phyloP scores from a whole-genome alignment of 2,888 invertebrate genomes.

The Amphiduros pacificus region DNA sequence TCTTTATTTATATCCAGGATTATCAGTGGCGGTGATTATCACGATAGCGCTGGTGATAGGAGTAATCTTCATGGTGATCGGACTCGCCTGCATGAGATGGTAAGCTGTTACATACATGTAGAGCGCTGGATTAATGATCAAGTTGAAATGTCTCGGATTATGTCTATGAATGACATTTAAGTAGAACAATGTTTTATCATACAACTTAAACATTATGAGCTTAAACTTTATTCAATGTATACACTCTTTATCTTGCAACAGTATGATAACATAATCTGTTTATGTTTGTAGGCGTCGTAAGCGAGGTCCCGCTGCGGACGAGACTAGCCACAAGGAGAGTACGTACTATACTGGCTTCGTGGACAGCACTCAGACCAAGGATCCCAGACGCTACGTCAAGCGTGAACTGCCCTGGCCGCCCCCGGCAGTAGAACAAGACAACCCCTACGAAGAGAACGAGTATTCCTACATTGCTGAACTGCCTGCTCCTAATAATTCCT shows the following conservation, averaged over 20 bases:
- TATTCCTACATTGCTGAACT: constrained; percentile 18
- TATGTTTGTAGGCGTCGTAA: constrained; percentile 7
- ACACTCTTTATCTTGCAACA: too few species aligned
- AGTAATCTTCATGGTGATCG: constrained; percentile 14
- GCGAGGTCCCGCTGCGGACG: not conserved
- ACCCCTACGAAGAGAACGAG: constrained; percentile 14
- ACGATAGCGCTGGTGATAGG: constrained; percentile 14
- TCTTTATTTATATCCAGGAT: constrained; percentile 13
- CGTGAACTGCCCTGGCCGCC: constrained; percentile 17
- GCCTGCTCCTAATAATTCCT: not conserved
- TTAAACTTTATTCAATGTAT: too few species aligned
- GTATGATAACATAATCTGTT: too few species aligned
- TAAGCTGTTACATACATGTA: constrained; percentile 9
- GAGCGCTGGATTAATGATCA: too few species aligned
- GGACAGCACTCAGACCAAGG: not conserved
- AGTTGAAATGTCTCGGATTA: too few species aligned
- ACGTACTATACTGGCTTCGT: constrained; percentile 17
- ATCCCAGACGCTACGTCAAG: constrained; percentile 4
- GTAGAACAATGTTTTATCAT: too few species aligned
- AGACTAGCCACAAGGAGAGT: constrained; percentile 13
- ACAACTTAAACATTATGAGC: too few species aligned
- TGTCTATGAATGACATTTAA: too few species aligned
- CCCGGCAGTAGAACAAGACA: constrained; percentile 4
- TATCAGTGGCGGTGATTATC: constrained; percentile 10
- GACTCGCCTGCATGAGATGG: constrained; percentile 13